Conservation (phyloP, 2,113 vertebrate species). For the Theristicus caerulescens region DNA sequence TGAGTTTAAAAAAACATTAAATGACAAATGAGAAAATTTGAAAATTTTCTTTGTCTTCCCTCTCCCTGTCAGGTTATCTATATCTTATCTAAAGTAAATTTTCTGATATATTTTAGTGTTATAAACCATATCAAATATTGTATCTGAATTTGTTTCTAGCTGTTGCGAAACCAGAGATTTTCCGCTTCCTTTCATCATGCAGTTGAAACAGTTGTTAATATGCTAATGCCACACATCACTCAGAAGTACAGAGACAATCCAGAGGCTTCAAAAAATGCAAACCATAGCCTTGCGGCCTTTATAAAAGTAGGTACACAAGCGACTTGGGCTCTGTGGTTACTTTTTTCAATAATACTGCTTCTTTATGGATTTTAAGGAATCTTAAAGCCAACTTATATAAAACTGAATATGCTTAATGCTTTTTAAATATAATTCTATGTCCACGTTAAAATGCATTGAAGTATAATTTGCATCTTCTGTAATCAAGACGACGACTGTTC, state of each 20-base stretch:
- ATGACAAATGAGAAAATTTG: not conserved
- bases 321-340: not conserved
- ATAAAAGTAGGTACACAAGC: slow-evolving; percentile 84
- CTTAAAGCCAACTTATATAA: not conserved
- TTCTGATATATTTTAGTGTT: not conserved
- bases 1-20: not conserved
- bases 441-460: not conserved
- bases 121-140: not conserved
- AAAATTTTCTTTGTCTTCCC: not conserved
- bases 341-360: not conserved
- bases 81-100: not conserved
- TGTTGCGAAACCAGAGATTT: slow-evolving; percentile 95
- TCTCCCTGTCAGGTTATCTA: not conserved
- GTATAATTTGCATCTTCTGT: not conserved
- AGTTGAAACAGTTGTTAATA: slow-evolving; percentile 94
- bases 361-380: not conserved
- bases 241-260: slow-evolving; percentile 98
- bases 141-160: slow-evolving; percentile 69
- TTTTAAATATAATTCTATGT: not conserved
- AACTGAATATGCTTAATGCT: not conserved
- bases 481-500: not conserved
- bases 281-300: slow-evolving; percentile 95
- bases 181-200: slow-evolving; percentile 92
- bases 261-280: slow-evolving; percentile 94
- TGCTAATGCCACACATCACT: slow-evolving; percentile 96